Base-by-base conservation (phyloP, 1,140 invertebrate genomes). In the Medauroidea extradentata region DNA sequence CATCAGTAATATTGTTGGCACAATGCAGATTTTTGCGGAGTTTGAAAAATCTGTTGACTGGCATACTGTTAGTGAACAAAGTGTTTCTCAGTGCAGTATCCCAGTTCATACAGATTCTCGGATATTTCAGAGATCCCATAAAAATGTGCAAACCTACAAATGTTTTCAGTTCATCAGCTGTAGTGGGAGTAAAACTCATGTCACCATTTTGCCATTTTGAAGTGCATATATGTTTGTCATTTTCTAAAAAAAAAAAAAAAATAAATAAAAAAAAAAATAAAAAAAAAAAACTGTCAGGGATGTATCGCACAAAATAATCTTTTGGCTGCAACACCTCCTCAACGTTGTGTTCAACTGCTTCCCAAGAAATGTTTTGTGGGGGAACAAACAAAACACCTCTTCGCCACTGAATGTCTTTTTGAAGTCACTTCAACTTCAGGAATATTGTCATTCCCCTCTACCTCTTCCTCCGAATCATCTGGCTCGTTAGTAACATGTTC, bases 91-190 rank as follows among this genome's bases (percentile, higher is more conserved):
- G 44, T 4, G 21, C 29, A 7, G 16, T 39, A 18, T 62, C 13
- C 56, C 60, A 56, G 52, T 64, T 60, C 63, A 59, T 50, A 16
- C 60, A 48, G 29, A 59, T 38, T 14, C 60, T 38, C 16, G 60
- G 62, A 50, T 53, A 62, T 16, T 53, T 51, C 13, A 64, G n/a
- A 48, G 19, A 38, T 11, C 60, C 60, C 56, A 64, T 64, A 19
- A 62, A 25, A 1, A 62, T 16, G 49, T 64, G 55, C 24, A 62
- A 42, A 41, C 60, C 59, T 53, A 57, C 49, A n/a, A n/a, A n/a
- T n/a, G n/a, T 49, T 53, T 64, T 62, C n/a, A 64, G 16, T 59
- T 64, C 60, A 21, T 53, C 3, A 44, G 49, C 38, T 54, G 52
- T 29, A 2, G 63, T 62, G 14, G 52, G 8, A 7, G 29, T 55